Conservation (phyloP, 1,140 invertebrate species). For the Theocolax elegans region DNA sequence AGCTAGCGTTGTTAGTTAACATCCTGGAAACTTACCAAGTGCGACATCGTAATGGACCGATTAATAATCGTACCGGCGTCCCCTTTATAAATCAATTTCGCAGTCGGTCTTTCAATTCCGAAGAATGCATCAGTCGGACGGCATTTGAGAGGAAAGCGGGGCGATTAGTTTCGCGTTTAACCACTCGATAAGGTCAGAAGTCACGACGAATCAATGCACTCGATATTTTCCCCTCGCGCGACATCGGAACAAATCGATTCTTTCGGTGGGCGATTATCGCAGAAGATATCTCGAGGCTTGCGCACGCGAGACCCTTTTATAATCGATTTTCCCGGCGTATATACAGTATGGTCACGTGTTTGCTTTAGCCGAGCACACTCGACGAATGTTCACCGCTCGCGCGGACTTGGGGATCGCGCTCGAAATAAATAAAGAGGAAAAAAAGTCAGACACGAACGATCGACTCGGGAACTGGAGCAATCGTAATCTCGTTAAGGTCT, state of each 20-base stretch:
- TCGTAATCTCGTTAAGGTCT: conserved; percentile 4
- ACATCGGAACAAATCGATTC: conserved; percentile 40
- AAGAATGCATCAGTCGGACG: too few species aligned
- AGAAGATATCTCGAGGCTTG: conserved; percentile 14
- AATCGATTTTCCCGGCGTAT: conserved; percentile 37
- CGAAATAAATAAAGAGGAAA: background rate
- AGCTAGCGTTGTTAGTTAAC: conserved; percentile 15
- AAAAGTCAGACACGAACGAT: background rate
- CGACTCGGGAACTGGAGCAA: background rate
- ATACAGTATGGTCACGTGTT: background rate
- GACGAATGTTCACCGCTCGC: background rate
- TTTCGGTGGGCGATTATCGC: conserved; percentile 35
- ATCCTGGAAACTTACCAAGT: conserved; percentile 11
- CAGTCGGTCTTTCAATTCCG: too few species aligned
- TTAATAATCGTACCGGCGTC: conserved; percentile 16
- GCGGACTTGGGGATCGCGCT: background rate
- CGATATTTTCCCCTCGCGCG: conserved; percentile 15
- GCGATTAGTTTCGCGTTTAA: conserved; percentile 29
- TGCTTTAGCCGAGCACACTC: background rate
- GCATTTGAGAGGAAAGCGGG: background rate
- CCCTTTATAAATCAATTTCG: conserved; percentile 26
- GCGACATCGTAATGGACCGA: conserved; percentile 23
- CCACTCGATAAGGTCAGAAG: conserved; percentile 24
- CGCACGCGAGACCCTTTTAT: conserved; percentile 24
- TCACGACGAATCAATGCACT: conserved; percentile 18